These are phyloP conservation scores for Papilio aristodemus DNA, from an alignment of 1,140 invertebrate genomes.

Conservation along the genomic window DNA sequence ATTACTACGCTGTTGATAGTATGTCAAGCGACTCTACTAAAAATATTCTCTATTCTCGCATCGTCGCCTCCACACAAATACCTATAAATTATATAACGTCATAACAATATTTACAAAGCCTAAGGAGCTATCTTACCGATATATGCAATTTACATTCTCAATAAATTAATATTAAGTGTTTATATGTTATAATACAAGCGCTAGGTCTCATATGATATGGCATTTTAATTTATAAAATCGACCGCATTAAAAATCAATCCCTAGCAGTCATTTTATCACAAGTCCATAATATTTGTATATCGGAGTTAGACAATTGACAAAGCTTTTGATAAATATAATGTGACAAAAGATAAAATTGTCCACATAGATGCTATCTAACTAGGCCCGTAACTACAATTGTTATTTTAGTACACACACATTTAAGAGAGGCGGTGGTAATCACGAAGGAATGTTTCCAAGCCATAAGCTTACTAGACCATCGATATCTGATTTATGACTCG, in stretches of 20 bases:
- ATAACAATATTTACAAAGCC: conserved; percentile 81
- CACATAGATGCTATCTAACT: conserved; percentile 28
- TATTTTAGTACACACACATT: conserved; percentile 24
- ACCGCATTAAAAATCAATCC: conserved; percentile 56
- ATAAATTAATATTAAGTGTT: conserved; percentile 76
- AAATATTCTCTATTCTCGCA: conserved; percentile 66
- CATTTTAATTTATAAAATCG: conserved; percentile 67
- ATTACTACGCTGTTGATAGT: conserved; percentile 65
- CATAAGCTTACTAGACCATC: conserved; percentile 19
- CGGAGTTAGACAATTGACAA: conserved; percentile 30
- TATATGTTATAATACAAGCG: conserved; percentile 77
- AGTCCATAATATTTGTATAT: conserved; percentile 37
- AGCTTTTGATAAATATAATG: conserved; percentile 26
- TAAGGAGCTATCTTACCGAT: conserved; percentile 75
- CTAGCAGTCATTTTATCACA: conserved; percentile 67
- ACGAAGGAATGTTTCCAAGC: conserved; percentile 28
- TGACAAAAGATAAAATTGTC: conserved; percentile 19
- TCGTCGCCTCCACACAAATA: conserved; percentile 60
- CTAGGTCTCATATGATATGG: conserved; percentile 78
- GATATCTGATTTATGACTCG: conserved; percentile 34
- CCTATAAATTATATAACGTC: conserved; percentile 81
- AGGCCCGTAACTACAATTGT: conserved; percentile 8
- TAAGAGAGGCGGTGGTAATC: conserved; percentile 28
- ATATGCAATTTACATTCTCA: conserved; percentile 78
- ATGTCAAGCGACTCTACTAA: conserved; percentile 74